phyloP scores from a whole-genome alignment of 2,797 vertebrate species.

The Myripristis murdjan region DNA sequence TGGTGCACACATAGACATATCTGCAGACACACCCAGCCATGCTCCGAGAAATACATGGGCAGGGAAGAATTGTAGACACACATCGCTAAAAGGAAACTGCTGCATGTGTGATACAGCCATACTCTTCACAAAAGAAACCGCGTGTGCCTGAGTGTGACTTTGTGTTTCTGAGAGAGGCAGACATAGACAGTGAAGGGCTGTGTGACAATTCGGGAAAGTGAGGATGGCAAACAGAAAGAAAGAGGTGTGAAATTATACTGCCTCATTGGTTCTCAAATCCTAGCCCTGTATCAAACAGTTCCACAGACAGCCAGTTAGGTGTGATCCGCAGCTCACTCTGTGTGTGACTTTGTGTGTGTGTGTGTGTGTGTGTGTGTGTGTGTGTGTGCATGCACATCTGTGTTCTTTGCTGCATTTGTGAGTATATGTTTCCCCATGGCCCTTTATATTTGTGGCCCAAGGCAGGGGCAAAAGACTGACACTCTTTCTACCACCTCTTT shows the following conservation, averaged over 20 bases:
- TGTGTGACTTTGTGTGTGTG: not conserved
- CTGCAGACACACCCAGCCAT: not conserved
- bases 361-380: not conserved
- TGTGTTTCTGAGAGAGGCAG: not conserved
- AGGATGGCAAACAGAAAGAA: not conserved
- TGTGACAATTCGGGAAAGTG: not conserved
- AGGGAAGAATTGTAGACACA: not conserved
- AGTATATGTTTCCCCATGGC: constrained; percentile 6
- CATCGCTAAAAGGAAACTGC: not conserved
- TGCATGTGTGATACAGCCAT: too few species aligned
- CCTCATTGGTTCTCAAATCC: constrained; percentile 14
- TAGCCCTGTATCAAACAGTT: constrained; percentile 20
- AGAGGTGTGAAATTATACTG: constrained; percentile 33
- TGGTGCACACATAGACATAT: not conserved
- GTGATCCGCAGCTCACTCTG: constrained; percentile 12
- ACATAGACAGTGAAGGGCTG: not conserved
- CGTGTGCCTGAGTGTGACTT: not conserved
- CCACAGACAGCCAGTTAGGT: constrained; percentile 26
- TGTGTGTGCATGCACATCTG: not conserved
- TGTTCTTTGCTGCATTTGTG: constrained; percentile 12
- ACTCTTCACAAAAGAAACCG: too few species aligned
- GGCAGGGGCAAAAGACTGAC: constrained; percentile 16
- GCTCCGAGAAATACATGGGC: not conserved
- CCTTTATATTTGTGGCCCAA: constrained; percentile 12
- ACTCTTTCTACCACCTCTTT: not conserved